Base-by-base conservation (phyloP, 2,888 invertebrate species). In the Orthosia gracilis region DNA sequence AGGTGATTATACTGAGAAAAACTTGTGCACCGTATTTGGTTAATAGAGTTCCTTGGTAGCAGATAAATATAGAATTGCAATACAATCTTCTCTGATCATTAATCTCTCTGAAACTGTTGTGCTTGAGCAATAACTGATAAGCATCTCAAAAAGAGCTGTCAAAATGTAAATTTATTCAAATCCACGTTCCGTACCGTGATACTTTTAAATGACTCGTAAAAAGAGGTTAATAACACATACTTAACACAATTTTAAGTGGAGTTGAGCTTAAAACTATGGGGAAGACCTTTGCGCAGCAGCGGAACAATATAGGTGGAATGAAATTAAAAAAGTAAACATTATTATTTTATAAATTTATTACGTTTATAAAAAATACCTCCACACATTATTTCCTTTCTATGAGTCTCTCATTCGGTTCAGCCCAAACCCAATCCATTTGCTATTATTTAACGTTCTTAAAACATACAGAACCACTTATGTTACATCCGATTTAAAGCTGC, bases 1-100 rank as follows among this genome's bases (percentile, higher is more conserved):
- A 57, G 57, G 55, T 65, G 26, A 52, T 67, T 71, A 58, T 70
- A 45, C 59, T 15, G 13, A 47, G 45, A 79, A 82, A 83, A 80
- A 73, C 76, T 59, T 9, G 76, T 69, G 18, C 1, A 5, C 66
- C 62, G 5, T 71, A 52, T 52, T 52, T 49, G 18, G 66, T 13
- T 21, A 58, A 0, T 13, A 70, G 57, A 13, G 57, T 67, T 66
- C 64, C 58, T 0, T 69, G 21, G 45, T 12, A 21, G 13, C 23
- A 2, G 3, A 11, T 31, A 47, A 54, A 15, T 47, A 13, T 1
- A 47, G 13, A 67, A 26, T 66, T 13, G 26, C 1, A 58, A 26
- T 7, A 13, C 23, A 31, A 18, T 17, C 31, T 17, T 3, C 2
- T 9, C 12, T 9, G n/a, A 49, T 45, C 21, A 55, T 68, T 17